Conservation (phyloP, 2,888 invertebrate species). For the Rutpela maculata region DNA sequence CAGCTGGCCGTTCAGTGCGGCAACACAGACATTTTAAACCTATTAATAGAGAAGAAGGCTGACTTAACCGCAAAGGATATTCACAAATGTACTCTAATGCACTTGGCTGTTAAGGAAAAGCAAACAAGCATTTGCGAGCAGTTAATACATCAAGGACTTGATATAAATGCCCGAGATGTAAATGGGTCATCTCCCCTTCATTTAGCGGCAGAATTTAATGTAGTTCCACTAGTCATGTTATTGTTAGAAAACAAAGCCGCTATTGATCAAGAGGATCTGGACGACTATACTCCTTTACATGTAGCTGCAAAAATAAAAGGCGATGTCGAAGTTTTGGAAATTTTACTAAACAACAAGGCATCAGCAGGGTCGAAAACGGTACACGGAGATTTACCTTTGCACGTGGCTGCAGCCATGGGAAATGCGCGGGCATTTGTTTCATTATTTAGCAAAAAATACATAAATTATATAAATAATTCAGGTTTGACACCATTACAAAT, state of each 20-base stretch:
- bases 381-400: constrained; percentile 59
- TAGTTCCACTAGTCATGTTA: constrained; percentile 48
- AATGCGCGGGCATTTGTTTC: constrained; percentile 52
- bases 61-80: constrained; percentile 47
- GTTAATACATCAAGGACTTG: constrained; percentile 50
- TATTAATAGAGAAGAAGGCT: constrained; percentile 46
- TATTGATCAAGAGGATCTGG: constrained; percentile 54
- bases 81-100: constrained; percentile 52
- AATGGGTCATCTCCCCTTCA: constrained; percentile 60
- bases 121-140: constrained; percentile 47
- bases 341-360: constrained; percentile 55
- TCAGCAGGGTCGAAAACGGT: constrained; percentile 46
- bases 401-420: constrained; percentile 59
- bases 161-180: constrained; percentile 51
- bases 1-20: constrained; percentile 51
- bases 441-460: constrained; percentile 49
- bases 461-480: constrained; percentile 45
- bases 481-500: constrained; percentile 54
- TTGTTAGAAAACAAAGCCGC: constrained; percentile 55
- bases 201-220: constrained; percentile 55
- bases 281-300: constrained; percentile 61
- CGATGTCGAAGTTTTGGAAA: constrained; percentile 44
- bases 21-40: constrained; percentile 42
- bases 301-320: constrained; percentile 51
- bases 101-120: constrained; percentile 52